Percentiles rank a stretch among this genome's conserved stretches.
phyloP scores from a whole-genome alignment of 1,140 invertebrate genomes.

The Euwallacea fornicatus region DNA sequence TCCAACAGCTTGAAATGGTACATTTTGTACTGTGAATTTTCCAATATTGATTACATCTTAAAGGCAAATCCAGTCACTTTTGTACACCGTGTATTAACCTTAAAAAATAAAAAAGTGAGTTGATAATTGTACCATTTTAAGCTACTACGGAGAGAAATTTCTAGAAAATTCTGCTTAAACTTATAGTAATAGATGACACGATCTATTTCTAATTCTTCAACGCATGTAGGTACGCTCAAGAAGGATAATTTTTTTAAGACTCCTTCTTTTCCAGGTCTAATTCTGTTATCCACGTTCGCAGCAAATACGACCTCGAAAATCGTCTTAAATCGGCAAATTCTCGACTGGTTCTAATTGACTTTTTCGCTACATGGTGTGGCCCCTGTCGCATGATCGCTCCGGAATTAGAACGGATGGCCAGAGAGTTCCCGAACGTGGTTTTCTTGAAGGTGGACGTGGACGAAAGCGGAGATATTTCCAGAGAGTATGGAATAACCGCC shows the following conservation, averaged over 20 bases:
- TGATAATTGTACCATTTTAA: constrained; percentile 33
- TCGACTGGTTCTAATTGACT: constrained; percentile 85
- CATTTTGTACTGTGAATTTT: constrained; percentile 17
- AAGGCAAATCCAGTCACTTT: constrained; percentile 5
- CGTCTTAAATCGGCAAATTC: constrained; percentile 72
- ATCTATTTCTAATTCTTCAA: too few relatives aligned
- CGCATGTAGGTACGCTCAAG: too few relatives aligned
- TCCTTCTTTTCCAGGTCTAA: constrained; percentile 21
- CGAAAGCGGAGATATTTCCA: constrained; percentile 32
- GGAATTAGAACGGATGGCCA: constrained; percentile 65
- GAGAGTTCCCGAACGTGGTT: constrained; percentile 54
- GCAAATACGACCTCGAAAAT: constrained; percentile 63
- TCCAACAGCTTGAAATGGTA: constrained; percentile 32
- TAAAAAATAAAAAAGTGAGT: background rate
- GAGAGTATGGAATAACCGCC: constrained; percentile 25
- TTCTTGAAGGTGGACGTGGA: constrained; percentile 43
- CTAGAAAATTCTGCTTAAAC: too few relatives aligned
- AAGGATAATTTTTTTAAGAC: too few relatives aligned
- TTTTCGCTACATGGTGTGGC: constrained; percentile 80
- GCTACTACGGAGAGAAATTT: background rate
- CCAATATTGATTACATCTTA: background rate
- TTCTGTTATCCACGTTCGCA: constrained; percentile 21
- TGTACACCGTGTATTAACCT: constrained; percentile 26
- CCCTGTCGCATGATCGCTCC: constrained; percentile 92
- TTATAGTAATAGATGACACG: too few relatives aligned